phyloP scores from a whole-genome alignment of 2,888 invertebrate species.

The Frankliniella intonsa region DNA sequence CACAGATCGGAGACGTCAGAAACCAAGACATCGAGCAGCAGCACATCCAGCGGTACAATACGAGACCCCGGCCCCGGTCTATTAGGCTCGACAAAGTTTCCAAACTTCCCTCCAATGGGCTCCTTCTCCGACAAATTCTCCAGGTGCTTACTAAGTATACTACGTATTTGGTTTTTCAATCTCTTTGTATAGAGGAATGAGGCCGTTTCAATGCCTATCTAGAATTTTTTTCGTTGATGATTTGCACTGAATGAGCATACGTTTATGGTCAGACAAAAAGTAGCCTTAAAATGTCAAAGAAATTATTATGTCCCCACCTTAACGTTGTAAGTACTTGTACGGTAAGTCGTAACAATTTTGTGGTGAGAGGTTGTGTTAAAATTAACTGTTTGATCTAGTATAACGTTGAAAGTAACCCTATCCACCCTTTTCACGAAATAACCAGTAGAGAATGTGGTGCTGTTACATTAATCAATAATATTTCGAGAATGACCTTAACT shows the following conservation, averaged over 20 bases:
- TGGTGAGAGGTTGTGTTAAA: conserved; percentile 14
- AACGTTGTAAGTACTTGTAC: not conserved
- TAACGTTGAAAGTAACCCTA: too few relatives aligned
- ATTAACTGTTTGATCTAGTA: not conserved
- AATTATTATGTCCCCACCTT: not conserved
- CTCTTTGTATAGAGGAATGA: too few relatives aligned
- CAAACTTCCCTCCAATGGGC: conserved; percentile 42
- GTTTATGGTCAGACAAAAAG: too few relatives aligned
- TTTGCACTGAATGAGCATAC: too few relatives aligned
- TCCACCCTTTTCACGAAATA: too few relatives aligned
- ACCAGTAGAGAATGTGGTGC: too few relatives aligned
- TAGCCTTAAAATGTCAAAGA: too few relatives aligned
- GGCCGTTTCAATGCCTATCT: too few relatives aligned
- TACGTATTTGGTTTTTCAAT: not conserved
- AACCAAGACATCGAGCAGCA: conserved; percentile 16
- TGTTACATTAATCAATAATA: too few relatives aligned
- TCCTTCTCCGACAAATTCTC: conserved; percentile 48
- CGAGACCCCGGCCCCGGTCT: conserved; percentile 17
- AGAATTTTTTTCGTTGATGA: too few relatives aligned
- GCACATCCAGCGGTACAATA: conserved; percentile 3
- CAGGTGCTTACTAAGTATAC: conserved; percentile 43
- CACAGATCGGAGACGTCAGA: conserved; percentile 21
- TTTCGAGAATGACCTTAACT: too few relatives aligned
- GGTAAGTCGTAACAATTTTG: not conserved
- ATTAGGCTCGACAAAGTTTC: conserved; percentile 9